These are phyloP conservation scores for Antheraea yamamai DNA, from an alignment of 2,888 invertebrate genomes.

Conservation along the genomic window DNA sequence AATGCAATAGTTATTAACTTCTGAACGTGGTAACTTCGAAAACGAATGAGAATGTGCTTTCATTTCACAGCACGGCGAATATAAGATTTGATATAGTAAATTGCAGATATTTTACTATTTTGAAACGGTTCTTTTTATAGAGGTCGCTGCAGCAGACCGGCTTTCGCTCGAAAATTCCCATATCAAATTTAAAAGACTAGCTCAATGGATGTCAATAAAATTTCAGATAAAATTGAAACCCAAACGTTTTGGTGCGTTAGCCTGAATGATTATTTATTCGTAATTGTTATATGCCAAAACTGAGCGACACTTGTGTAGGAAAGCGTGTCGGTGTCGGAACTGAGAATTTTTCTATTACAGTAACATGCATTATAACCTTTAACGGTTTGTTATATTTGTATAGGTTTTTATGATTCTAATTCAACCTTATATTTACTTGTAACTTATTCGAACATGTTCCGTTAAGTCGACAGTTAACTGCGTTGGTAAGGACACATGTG, in stretches of 20 bases:
- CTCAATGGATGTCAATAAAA: neutral
- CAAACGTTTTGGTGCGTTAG: neutral
- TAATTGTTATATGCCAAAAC: neutral
- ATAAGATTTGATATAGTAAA: neutral
- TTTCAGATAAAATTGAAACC: neutral
- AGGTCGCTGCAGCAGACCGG: conserved; percentile 10
- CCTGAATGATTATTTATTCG: neutral
- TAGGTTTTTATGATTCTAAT: neutral
- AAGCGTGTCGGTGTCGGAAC: conserved; percentile 40
- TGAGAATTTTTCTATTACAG: conserved; percentile 41
- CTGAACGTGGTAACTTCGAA: too few relatives aligned
- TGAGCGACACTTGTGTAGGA: conserved; percentile 33
- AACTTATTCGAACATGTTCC: neutral
- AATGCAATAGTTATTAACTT: too few relatives aligned
- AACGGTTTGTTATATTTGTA: conserved; percentile 30
- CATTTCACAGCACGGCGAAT: neutral
- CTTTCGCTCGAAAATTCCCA: conserved; percentile 24
- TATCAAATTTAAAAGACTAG: conserved; percentile 13
- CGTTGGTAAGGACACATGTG: neutral
- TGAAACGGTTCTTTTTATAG: neutral
- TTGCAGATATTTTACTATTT: neutral
- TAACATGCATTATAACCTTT: conserved; percentile 36
- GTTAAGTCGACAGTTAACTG: neutral
- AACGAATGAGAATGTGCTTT: neutral
- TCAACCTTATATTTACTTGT: neutral